A percentile compares a stretch with the other conserved stretches of the same genome.
Conservation (phyloP, 1,140 invertebrate species). For the Neocloeon triangulifer region DNA sequence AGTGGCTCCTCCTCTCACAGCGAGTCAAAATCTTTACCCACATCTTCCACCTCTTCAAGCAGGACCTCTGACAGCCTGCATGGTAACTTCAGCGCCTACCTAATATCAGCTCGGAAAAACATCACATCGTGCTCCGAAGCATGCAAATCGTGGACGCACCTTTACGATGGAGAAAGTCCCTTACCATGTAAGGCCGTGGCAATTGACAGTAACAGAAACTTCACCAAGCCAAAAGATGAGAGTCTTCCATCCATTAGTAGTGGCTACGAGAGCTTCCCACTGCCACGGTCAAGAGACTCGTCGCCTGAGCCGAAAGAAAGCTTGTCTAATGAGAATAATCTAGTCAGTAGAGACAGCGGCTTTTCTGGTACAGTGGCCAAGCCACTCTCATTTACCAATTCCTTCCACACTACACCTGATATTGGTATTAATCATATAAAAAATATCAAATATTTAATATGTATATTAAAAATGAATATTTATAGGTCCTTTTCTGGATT, state of each 20-base stretch:
- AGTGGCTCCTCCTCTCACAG: constrained; percentile 6
- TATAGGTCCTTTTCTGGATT: constrained; percentile 61
- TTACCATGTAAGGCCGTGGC: background rate
- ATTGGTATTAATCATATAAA: background rate
- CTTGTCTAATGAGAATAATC: too few species aligned
- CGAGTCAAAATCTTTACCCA: constrained; percentile 5
- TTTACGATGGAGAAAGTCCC: constrained; percentile 41
- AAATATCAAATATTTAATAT: background rate
- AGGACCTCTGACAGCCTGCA: constrained; percentile 29
- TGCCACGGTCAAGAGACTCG: constrained; percentile 23
- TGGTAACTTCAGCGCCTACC: constrained; percentile 58
- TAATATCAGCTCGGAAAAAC: constrained; percentile 55
- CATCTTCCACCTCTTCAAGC: constrained; percentile 7
- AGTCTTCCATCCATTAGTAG: constrained; percentile 52
- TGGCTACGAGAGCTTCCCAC: constrained; percentile 60
- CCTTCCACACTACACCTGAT: background rate
- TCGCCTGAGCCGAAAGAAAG: constrained; percentile 17
- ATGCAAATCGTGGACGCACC: constrained; percentile 50
- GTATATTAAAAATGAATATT: constrained; percentile 3
- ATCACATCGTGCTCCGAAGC: constrained; percentile 47
- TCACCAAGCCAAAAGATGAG: constrained; percentile 12
- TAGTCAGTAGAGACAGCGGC: too few species aligned
- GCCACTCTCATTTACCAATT: background rate
- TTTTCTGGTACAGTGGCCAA: background rate
- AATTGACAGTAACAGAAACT: background rate